phyloP scores from a whole-genome alignment of 2,113 vertebrate genomes.

The Coturnix japonica region DNA sequence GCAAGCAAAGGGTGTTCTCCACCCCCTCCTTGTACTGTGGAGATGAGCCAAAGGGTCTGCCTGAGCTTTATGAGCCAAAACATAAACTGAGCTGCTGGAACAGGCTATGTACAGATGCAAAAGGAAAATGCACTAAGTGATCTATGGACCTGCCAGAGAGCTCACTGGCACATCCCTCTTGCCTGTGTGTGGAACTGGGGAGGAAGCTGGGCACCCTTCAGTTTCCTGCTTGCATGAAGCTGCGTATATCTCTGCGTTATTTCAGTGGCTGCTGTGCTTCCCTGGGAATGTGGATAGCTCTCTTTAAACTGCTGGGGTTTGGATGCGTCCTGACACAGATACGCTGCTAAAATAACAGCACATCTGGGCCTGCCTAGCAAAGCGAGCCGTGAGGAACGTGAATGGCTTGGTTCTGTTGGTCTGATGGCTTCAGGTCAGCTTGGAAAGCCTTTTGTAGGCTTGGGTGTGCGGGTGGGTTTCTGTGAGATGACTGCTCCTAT shows the following conservation, averaged over 20 bases:
- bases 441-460: accelerated
- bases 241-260: accelerated
- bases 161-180: background rate
- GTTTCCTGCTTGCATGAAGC: accelerated
- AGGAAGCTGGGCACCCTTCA: background rate
- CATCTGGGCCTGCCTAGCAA: background rate
- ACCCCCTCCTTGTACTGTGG: constrained; percentile 3
- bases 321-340: background rate
- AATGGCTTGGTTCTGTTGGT: background rate
- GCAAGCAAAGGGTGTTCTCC: constrained; percentile 47
- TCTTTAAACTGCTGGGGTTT: background rate
- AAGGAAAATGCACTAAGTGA: background rate
- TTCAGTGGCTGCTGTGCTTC: background rate
- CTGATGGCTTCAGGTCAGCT: background rate
- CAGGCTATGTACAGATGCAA: background rate
- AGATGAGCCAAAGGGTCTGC: constrained; percentile 62
- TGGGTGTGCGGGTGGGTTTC: background rate
- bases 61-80: constrained; percentile 39
- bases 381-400: background rate
- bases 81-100: constrained; percentile 43
- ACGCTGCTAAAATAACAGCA: background rate
- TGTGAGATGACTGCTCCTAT: accelerated
- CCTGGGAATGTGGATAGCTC: background rate
- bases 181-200: background rate
- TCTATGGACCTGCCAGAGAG: background rate